A percentile compares a stretch with the other conserved stretches of the same genome.
Evolutionary conservation across 2,113 vertebrate genomes (phyloP).

Genomic region (Megaceryle torquata): DNA sequence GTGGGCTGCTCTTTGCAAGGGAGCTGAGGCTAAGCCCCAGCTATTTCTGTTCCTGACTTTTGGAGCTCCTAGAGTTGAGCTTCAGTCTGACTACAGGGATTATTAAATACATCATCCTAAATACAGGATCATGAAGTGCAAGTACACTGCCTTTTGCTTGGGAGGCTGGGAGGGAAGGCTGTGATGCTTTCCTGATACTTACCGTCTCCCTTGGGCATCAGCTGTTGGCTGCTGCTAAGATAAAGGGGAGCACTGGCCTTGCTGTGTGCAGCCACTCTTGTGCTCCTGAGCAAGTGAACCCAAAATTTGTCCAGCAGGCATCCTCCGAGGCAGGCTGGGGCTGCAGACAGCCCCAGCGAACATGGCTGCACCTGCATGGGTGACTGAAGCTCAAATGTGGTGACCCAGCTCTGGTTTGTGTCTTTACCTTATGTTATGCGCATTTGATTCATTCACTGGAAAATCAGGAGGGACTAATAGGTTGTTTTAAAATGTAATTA

Average conservation of each 20-base stretch:
- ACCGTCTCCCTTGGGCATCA: background rate
- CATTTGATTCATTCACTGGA: background rate
- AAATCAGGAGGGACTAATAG: background rate
- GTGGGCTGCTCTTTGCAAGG: background rate
- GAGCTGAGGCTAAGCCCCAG: background rate
- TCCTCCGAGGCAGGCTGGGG: background rate
- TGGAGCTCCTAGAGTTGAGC: background rate
- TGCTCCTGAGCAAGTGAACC: background rate
- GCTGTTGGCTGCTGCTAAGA: background rate
- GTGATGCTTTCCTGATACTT: background rate
- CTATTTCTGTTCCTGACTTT: background rate
- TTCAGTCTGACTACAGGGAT: background rate
- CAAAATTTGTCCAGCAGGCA: background rate
- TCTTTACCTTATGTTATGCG: background rate
- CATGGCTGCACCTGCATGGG: background rate
- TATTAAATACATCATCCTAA: background rate
- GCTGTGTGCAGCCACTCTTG: background rate
- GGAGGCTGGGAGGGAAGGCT: background rate
- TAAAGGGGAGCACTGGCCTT: background rate
- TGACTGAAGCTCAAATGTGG: background rate
- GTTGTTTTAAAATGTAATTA: background rate
- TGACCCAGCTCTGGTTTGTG: background rate
- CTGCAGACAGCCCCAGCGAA: background rate
- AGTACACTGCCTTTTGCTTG: background rate
- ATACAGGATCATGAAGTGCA: background rate